These are phyloP conservation scores for Cerceris ruficornis DNA, from an alignment of 2,888 invertebrate species.

Conservation along the genomic window DNA sequence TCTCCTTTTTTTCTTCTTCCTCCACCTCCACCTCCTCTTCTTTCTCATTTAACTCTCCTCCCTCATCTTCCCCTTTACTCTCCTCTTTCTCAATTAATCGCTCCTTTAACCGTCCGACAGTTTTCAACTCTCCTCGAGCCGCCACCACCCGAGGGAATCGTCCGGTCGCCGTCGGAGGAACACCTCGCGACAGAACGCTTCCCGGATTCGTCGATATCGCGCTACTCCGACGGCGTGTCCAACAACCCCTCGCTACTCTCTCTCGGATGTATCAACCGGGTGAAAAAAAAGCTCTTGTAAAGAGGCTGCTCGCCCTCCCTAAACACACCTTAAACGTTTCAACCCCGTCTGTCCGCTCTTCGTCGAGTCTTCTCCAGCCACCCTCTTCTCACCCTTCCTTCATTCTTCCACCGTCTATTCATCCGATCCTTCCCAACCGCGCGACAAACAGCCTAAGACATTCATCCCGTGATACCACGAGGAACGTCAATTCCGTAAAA, in stretches of 20 bases:
- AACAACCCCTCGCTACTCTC: too few species aligned
- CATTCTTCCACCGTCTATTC: too few species aligned
- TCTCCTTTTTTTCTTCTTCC: neutral
- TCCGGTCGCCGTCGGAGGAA: neutral
- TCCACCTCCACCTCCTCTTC: neutral
- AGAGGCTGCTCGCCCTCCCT: constrained; percentile 12
- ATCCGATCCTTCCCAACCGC: too few species aligned
- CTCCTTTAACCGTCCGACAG: too few species aligned
- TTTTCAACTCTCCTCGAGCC: neutral
- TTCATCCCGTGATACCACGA: too few species aligned
- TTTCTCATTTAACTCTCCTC: neutral
- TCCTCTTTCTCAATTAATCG: too few species aligned
- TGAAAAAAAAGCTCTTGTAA: constrained; percentile 8
- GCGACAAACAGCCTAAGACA: too few species aligned
- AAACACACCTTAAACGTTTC: constrained; percentile 2
- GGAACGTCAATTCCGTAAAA: too few species aligned
- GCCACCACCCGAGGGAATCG: neutral
- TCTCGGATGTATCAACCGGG: neutral
- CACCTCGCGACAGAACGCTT: neutral
- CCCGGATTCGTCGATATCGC: neutral
- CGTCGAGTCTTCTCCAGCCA: neutral
- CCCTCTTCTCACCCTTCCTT: too few species aligned
- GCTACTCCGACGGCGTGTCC: neutral
- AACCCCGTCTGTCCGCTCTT: neutral
- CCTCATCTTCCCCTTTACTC: neutral